Percentiles rank a stretch among this genome's conserved stretches.
These are phyloP conservation scores for Malthinus flaveolus DNA, from an alignment of 2,888 invertebrate species.

Conservation along the genomic window DNA sequence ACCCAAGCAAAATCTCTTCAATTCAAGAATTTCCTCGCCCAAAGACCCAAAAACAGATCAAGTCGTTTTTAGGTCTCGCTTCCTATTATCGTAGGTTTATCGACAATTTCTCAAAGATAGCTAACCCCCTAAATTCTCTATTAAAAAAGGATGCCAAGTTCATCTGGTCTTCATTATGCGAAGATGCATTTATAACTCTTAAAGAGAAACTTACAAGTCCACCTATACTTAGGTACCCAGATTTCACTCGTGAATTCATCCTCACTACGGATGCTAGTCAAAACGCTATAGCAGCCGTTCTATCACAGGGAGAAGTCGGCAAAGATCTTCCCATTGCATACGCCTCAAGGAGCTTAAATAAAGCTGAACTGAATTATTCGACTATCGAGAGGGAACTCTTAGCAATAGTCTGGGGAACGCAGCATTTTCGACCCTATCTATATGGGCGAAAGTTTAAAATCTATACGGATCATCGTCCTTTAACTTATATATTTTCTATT, in stretches of 20 bases:
- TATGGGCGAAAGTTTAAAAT: slow-evolving; percentile 18
- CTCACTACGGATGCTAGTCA: slow-evolving; percentile 20
- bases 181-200: slow-evolving; percentile 13
- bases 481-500: neutral
- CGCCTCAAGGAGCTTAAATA: slow-evolving; percentile 13
- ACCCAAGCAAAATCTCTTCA: slow-evolving; percentile 31
- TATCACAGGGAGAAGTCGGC: neutral
- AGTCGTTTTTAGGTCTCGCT: slow-evolving; percentile 23
- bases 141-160: slow-evolving; percentile 15
- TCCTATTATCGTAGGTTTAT: slow-evolving; percentile 28
- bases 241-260: slow-evolving; percentile 17
- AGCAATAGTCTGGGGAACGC: too few relatives aligned
- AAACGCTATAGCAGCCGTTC: slow-evolving; percentile 10
- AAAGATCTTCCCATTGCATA: slow-evolving; percentile 14
- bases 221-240: slow-evolving; percentile 19
- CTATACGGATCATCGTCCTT: slow-evolving; percentile 14
- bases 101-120: slow-evolving; percentile 22
- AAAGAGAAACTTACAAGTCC: slow-evolving; percentile 6
- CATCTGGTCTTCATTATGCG: slow-evolving; percentile 11
- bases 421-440: slow-evolving; percentile 14
- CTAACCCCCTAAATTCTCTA: slow-evolving; percentile 14
- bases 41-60: slow-evolving; percentile 17
- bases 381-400: slow-evolving; percentile 12
- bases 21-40: slow-evolving; percentile 31
- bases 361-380: slow-evolving; percentile 13